Evolutionary conservation across 2,888 invertebrate species (phyloP).

Genomic region (Siphlonurus alternatus): DNA sequence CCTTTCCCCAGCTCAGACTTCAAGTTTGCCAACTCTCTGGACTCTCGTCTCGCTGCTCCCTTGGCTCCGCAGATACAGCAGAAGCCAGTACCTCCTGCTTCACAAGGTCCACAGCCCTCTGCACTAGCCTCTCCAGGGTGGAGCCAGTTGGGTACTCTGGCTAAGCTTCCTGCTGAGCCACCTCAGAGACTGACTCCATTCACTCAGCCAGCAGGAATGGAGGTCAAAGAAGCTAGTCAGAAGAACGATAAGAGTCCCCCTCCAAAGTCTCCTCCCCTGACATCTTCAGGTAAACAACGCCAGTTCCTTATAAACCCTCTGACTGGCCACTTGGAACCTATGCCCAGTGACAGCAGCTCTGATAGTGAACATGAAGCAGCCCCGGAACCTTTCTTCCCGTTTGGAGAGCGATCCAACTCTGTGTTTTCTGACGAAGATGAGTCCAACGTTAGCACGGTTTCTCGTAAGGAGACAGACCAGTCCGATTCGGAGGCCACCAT

Average conservation of each 20-base stretch:
- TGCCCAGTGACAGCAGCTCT: conserved; percentile 48
- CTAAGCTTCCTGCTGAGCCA: not conserved
- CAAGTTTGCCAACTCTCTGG: not conserved
- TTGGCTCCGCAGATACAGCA: too few relatives aligned
- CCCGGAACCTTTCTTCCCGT: conserved; percentile 28
- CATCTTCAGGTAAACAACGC: conserved; percentile 39
- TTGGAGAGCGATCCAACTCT: conserved; percentile 33
- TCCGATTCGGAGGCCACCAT: conserved; percentile 39
- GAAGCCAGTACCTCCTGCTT: not conserved
- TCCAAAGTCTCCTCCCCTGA: conserved; percentile 16
- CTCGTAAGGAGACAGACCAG: conserved; percentile 25
- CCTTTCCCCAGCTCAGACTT: not conserved
- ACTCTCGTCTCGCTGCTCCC: not conserved
- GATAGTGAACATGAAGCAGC: conserved; percentile 36
- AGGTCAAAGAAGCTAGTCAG: conserved; percentile 6
- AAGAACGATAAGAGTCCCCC: conserved; percentile 9
- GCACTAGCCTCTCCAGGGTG: not conserved
- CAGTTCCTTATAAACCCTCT: conserved; percentile 81
- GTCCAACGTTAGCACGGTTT: conserved; percentile 19
- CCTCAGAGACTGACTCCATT: not conserved
- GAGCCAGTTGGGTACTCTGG: not conserved
- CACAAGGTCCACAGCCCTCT: not conserved
- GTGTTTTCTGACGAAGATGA: conserved; percentile 42
- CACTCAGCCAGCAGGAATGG: not conserved
- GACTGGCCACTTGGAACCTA: conserved; percentile 67